phyloP scores from a whole-genome alignment of 2,113 vertebrate genomes.

The Heterotilapia buettikoferi region DNA sequence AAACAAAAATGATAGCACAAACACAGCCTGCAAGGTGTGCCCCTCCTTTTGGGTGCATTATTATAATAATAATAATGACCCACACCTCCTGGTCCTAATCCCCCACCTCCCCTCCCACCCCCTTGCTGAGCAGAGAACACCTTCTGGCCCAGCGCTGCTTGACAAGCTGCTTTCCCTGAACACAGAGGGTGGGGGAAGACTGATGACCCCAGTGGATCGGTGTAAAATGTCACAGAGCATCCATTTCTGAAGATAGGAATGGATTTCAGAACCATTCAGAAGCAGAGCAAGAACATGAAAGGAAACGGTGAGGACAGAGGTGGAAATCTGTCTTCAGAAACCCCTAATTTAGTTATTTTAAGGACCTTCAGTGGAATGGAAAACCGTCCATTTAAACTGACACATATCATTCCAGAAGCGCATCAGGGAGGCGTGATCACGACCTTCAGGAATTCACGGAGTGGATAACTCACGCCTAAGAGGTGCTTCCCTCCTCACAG shows the following conservation, averaged over 20 bases:
- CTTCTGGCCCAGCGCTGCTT: conserved; percentile 43
- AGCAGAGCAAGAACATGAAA: neutral
- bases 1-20: conserved; percentile 10
- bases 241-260: neutral
- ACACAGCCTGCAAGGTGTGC: conserved; percentile 29
- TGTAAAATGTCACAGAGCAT: conserved; percentile 31
- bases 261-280: neutral
- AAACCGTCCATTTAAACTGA: neutral
- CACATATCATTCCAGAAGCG: neutral
- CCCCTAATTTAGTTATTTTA: neutral
- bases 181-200: neutral
- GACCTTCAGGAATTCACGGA: neutral
- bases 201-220: neutral
- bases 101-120: neutral
- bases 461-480: conserved; percentile 33
- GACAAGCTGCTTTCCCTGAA: conserved; percentile 42
- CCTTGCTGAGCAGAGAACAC: conserved; percentile 41
- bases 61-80: conserved; percentile 48
- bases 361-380: neutral
- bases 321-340: neutral
- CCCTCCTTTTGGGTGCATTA: neutral
- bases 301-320: neutral
- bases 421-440: neutral
- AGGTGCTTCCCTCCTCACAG: conserved; percentile 57
- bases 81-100: conserved; percentile 38